phyloP scores from a whole-genome alignment of 2,797 vertebrate species.

The Intellagama lesueurii region DNA sequence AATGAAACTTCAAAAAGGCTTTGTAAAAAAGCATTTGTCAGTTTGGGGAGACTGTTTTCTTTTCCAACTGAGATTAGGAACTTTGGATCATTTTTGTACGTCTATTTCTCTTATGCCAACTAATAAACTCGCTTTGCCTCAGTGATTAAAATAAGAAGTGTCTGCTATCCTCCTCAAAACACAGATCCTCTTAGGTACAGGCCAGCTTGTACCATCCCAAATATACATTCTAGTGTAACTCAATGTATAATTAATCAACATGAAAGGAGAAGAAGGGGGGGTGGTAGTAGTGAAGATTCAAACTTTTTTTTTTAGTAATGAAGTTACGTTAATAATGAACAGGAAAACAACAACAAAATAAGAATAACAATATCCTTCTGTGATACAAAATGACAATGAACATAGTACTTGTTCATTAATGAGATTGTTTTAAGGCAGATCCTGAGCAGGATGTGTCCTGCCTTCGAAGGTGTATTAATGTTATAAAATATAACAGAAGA shows the following conservation, averaged over 20 bases:
- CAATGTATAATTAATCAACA: slow-evolving; percentile 47
- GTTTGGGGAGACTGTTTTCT: slow-evolving; percentile 54
- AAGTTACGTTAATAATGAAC: not conserved
- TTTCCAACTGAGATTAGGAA: slow-evolving; percentile 73
- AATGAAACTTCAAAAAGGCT: slow-evolving; percentile 61
- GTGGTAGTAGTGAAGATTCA: not conserved
- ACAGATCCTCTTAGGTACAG: slow-evolving; percentile 61
- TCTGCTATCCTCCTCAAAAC: slow-evolving; percentile 58
- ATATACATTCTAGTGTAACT: slow-evolving; percentile 30
- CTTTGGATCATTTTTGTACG: slow-evolving; percentile 63
- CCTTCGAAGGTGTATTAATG: not conserved
- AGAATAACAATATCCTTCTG: not conserved
- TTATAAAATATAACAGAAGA: not conserved
- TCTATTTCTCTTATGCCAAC: slow-evolving; percentile 73
- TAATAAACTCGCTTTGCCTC: slow-evolving; percentile 72
- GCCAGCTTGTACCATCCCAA: slow-evolving; percentile 48
- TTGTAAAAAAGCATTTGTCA: slow-evolving; percentile 63
- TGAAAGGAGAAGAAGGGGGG: slow-evolving; percentile 63
- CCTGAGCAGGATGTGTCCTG: not conserved
- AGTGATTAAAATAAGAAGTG: slow-evolving; percentile 67
- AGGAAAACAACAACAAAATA: not conserved
- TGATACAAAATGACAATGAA: not conserved
- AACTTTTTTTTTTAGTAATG: not conserved
- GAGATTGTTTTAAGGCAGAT: not conserved
- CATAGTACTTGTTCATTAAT: not conserved